Conservation (phyloP, 2,113 vertebrate species). For the Laterallus jamaicensis region DNA sequence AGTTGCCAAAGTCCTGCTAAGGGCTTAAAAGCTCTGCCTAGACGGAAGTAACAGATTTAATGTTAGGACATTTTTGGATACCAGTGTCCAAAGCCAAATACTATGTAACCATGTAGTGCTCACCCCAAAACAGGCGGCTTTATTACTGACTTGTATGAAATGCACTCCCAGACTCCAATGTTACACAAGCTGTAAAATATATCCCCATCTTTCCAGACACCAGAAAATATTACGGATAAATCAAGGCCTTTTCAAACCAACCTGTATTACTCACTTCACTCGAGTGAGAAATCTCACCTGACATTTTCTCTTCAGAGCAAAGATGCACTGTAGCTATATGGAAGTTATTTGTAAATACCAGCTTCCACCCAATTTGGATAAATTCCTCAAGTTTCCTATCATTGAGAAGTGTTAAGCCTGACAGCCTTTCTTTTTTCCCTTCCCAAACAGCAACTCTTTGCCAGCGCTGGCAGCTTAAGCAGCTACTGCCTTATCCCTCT, state of each 20-base stretch:
- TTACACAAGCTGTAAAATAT: not conserved
- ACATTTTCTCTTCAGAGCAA: not conserved
- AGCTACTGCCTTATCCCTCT: not conserved
- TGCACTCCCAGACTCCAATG: not conserved
- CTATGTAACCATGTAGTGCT: not conserved
- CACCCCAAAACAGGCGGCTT: not conserved
- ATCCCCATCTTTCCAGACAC: not conserved
- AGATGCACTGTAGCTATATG: not conserved
- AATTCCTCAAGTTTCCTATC: not conserved
- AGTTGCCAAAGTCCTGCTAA: not conserved
- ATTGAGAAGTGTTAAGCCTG: not conserved
- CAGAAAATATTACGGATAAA: not conserved
- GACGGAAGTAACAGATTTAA: not conserved
- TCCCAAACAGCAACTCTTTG: not conserved
- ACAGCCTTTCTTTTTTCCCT: not conserved
- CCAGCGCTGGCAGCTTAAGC: not conserved
- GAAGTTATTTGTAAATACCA: not conserved
- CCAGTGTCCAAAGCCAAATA: not conserved
- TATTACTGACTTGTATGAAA: not conserved
- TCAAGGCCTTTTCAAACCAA: not conserved
- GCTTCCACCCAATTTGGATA: not conserved
- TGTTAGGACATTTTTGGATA: not conserved
- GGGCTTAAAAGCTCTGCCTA: constrained; percentile 13
- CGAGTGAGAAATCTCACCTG: not conserved
- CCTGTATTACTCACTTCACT: not conserved